A percentile compares a stretch with the other conserved stretches of the same genome.
phyloP scores from a whole-genome alignment of 2,888 invertebrate genomes.

The Folsomia manolachei region DNA sequence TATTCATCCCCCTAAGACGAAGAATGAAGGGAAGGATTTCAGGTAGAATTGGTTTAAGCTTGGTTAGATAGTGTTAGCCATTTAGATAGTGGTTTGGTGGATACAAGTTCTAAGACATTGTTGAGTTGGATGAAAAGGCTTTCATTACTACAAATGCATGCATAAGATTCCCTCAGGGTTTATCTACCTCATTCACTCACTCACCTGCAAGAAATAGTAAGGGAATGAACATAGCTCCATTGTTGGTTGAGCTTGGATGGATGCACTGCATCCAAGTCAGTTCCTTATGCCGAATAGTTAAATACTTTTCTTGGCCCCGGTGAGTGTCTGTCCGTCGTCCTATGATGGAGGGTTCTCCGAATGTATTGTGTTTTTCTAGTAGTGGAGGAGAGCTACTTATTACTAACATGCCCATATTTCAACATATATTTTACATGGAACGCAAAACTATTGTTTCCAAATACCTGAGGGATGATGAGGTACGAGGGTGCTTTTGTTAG shows the following conservation, averaged over 20 bases:
- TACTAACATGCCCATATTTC: background rate
- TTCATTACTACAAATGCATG: background rate
- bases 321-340: background rate
- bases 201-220: background rate
- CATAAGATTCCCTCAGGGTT: slow-evolving; percentile 14
- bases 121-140: background rate
- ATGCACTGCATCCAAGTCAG: too few relatives aligned
- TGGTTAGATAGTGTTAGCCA: too few relatives aligned
- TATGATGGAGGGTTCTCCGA: background rate
- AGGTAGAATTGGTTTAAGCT: background rate
- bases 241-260: too few relatives aligned
- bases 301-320: background rate
- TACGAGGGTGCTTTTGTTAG: background rate
- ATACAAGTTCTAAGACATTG: too few relatives aligned
- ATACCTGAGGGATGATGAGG: background rate
- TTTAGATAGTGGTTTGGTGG: background rate
- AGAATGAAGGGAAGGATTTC: background rate
- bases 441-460: background rate
- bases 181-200: slow-evolving; percentile 9
- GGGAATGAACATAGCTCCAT: background rate
- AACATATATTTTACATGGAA: background rate
- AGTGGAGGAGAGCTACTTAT: background rate
- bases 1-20: background rate
- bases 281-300: background rate
- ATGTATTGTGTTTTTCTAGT: too few relatives aligned